Percentiles rank a stretch among this genome's conserved stretches.
These are phyloP conservation scores for Vulpes ferrilata DNA, from an alignment of 2,113 vertebrate genomes.

Conservation along the genomic window DNA sequence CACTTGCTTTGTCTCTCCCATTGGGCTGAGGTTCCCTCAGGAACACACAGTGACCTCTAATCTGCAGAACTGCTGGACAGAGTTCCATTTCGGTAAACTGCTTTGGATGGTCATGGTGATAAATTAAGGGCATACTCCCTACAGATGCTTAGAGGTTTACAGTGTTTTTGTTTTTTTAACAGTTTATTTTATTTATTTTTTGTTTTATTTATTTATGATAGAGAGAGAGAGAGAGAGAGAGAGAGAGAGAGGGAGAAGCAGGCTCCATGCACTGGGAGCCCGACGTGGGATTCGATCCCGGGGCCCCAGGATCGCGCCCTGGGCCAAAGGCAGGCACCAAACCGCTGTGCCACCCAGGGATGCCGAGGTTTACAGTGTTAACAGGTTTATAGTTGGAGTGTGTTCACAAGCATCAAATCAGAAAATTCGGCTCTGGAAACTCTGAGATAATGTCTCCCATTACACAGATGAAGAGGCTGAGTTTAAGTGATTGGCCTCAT, in stretches of 20 bases:
- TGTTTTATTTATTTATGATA: no score
- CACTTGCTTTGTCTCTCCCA: constrained; percentile 21
- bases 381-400: background rate
- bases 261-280: no score
- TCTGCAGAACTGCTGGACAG: background rate
- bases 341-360: no score
- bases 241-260: no score
- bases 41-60: background rate
- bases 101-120: background rate
- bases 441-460: constrained; percentile 34
- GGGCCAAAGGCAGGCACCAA: no score
- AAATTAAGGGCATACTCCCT: background rate
- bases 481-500: background rate
- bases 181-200: no score
- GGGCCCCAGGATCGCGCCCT: no score
- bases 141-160: background rate
- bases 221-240: no score
- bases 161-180: background rate
- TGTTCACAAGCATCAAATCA: constrained; percentile 8
- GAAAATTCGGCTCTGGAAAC: background rate
- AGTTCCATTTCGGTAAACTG: background rate
- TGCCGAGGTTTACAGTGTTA: no score
- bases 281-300: no score
- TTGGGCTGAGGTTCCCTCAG: background rate
- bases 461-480: constrained; percentile 40